phyloP scores from a whole-genome alignment of 1,140 invertebrate genomes.

The Drosophila sp. region DNA sequence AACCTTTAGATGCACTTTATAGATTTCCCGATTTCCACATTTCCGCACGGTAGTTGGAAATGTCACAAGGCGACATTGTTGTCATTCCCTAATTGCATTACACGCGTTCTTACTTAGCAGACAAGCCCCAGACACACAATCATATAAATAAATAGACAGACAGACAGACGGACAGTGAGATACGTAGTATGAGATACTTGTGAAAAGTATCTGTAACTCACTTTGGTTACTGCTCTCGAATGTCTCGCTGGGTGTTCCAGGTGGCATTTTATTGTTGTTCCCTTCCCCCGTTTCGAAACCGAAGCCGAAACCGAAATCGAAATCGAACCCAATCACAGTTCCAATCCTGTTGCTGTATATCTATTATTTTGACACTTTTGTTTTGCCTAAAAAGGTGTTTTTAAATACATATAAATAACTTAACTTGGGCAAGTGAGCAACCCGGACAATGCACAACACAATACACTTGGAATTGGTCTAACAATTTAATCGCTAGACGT shows the following conservation, averaged over 20 bases:
- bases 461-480: slow-evolving; percentile 44
- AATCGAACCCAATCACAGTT: not conserved
- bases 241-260: slow-evolving; percentile 67
- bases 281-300: slow-evolving; percentile 7
- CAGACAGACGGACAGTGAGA: slow-evolving; percentile 1
- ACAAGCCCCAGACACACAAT: slow-evolving; percentile 41
- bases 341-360: slow-evolving; percentile 27
- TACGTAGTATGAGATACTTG: slow-evolving; percentile 36
- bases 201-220: slow-evolving; percentile 43
- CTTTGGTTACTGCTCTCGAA: slow-evolving; percentile 26
- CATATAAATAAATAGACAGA: no score
- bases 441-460: slow-evolving; percentile 24
- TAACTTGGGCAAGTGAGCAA: slow-evolving; percentile 43
- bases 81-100: slow-evolving; percentile 74
- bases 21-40: slow-evolving; percentile 5
- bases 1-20: slow-evolving; percentile 11
- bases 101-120: slow-evolving; percentile 72
- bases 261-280: slow-evolving; percentile 55
- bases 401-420: slow-evolving; percentile 72
- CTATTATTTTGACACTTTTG: slow-evolving; percentile 80
- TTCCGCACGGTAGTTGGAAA: slow-evolving; percentile 66
- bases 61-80: slow-evolving; percentile 58
- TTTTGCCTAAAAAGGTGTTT: slow-evolving; percentile 78
- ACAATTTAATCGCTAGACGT: slow-evolving; percentile 69
- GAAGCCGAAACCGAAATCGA: no score